Evolutionary conservation across 1,140 invertebrate species (phyloP).

Genomic region (Nilaparvata lugens): DNA sequence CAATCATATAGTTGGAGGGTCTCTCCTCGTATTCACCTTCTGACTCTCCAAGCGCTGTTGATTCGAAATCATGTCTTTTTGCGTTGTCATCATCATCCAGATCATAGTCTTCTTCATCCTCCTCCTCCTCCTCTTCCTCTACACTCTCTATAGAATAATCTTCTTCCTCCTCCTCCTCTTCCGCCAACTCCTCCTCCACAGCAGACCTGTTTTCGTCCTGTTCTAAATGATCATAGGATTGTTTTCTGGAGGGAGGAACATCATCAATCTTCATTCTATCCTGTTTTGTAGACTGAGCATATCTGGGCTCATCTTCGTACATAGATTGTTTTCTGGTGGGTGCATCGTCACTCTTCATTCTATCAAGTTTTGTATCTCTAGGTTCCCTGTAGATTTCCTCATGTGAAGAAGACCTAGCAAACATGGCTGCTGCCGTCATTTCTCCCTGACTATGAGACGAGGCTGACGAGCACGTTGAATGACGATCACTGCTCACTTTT

Average conservation of each 20-base stretch:
- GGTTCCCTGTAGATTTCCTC: neutral
- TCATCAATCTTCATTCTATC: too few species aligned
- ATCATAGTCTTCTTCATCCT: constrained; percentile 17
- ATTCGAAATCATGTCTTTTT: constrained; percentile 16
- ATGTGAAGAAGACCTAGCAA: too few species aligned
- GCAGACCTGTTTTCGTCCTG: neutral
- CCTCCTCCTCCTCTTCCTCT: constrained; percentile 31
- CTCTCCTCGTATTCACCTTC: constrained; percentile 14
- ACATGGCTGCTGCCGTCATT: too few species aligned
- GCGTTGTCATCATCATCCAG: constrained; percentile 15
- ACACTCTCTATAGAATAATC: constrained; percentile 37
- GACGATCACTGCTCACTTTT: constrained; percentile 21
- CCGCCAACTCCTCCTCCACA: constrained; percentile 10
- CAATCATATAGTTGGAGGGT: constrained; percentile 8
- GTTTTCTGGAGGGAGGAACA: too few species aligned
- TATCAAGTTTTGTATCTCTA: too few species aligned
- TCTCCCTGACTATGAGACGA: too few species aligned
- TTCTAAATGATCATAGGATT: neutral
- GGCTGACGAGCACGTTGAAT: neutral
- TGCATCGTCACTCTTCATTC: too few species aligned
- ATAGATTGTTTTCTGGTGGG: too few species aligned
- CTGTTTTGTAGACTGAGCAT: too few species aligned
- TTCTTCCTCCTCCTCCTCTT: constrained; percentile 21
- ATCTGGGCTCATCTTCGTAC: too few species aligned
- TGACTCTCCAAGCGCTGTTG: constrained; percentile 11